A percentile compares a stretch with the other conserved stretches of the same genome.
phyloP scores from a whole-genome alignment of 2,888 invertebrate species.

The Leptinotarsa tumamoca region DNA sequence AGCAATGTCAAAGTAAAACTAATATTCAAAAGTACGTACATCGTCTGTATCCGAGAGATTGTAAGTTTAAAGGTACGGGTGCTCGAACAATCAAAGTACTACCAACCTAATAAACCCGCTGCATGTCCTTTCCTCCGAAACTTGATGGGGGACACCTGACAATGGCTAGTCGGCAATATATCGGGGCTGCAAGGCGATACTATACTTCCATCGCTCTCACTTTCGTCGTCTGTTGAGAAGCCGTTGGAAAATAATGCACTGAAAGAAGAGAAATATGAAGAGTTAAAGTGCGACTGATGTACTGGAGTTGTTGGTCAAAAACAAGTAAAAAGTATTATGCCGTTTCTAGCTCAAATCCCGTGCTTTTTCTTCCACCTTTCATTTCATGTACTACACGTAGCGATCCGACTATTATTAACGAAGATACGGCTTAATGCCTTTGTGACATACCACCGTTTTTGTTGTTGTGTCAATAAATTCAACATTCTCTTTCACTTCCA shows the following conservation, averaged over 20 bases:
- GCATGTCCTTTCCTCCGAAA: conserved; percentile 62
- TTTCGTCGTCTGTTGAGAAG: conserved; percentile 65
- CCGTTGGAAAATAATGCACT: conserved; percentile 77
- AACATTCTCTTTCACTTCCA: too few species aligned
- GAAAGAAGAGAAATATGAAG: conserved; percentile 50
- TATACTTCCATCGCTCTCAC: conserved; percentile 68
- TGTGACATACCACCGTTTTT: too few species aligned
- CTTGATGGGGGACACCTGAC: conserved; percentile 57
- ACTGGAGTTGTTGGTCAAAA: too few species aligned
- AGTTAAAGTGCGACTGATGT: too few species aligned
- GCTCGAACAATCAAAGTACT: conserved; percentile 48
- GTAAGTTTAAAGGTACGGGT: conserved; percentile 20
- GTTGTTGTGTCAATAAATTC: too few species aligned
- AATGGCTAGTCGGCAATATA: conserved; percentile 54
- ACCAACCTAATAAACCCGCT: conserved; percentile 66
- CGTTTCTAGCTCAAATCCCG: too few species aligned
- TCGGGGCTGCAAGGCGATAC: conserved; percentile 67
- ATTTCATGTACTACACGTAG: too few species aligned
- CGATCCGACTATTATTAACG: too few species aligned
- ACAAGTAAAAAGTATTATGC: too few species aligned
- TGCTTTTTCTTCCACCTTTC: too few species aligned
- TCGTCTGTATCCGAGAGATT: conserved; percentile 32
- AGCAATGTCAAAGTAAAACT: conserved; percentile 22
- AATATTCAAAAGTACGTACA: conserved; percentile 50
- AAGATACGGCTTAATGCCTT: too few species aligned